Base-by-base conservation (phyloP, 2,888 invertebrate species). In the Anorthoa munda region DNA sequence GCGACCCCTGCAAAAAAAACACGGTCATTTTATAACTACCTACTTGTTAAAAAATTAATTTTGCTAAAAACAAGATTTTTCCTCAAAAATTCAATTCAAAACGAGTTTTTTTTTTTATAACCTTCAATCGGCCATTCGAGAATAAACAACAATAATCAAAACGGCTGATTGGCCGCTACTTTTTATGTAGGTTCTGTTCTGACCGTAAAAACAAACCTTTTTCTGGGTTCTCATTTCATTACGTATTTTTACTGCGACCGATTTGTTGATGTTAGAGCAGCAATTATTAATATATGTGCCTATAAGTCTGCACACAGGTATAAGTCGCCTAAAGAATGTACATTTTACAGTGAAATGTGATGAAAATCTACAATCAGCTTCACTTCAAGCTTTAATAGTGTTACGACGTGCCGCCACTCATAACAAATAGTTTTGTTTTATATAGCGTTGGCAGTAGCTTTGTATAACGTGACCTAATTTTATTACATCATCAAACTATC, bases 1-100 rank as follows among this genome's bases (percentile, higher is more conserved):
- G 93, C 98, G 98, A 75, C 98, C 98, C 91, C 97, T 97, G 89
- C 2, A 91, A 91, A 74, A 13, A 72, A 81, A 81, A 72, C 39
- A 51, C 26, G 61, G 21, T 23, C 1, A 51, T 48, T 69, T 53
- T 39, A 39, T 23, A 56, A 81, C 23, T 21, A 4, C 13, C 17
- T 67, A 39, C 18, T 26, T 55, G 17, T n/a, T 69, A 45, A 61
- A 74, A 50, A 23, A 50, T 11, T 4, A n/a, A 48, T 59, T 51
- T 48, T 18, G n/a, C 64, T 26, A 48, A 55, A 55, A 68, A 23
- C 46, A 69, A 59, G 13, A 31, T 58, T 61, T 23, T 48, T n/a
- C 21, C 15, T 31, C 7, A 2, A 26, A 45, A 18, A 15, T 17
- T 4, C 55, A 0, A 15, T 56, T 18, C 18, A 5, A 18, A 72